Percentiles rank a stretch among this genome's conserved stretches.
phyloP scores from a whole-genome alignment of 2,888 invertebrate species.

The Mechanitis messenoides region DNA sequence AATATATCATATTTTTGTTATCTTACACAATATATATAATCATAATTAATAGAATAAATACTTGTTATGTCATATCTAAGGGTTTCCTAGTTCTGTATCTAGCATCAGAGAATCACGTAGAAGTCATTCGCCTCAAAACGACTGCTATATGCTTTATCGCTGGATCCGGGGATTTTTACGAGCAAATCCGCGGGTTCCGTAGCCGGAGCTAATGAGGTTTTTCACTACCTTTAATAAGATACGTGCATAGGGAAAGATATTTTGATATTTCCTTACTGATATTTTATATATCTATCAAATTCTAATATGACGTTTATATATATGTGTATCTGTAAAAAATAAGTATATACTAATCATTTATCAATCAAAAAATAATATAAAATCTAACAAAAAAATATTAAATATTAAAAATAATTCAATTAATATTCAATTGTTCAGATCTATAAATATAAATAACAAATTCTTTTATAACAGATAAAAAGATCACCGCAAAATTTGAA shows the following conservation, averaged over 20 bases:
- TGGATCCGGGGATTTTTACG: conserved; percentile 60
- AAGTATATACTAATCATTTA: too few relatives aligned
- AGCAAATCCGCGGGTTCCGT: conserved; percentile 46
- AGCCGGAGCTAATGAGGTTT: conserved; percentile 35
- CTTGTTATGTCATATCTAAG: conserved; percentile 23
- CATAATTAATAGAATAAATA: background rate
- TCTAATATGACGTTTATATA: too few relatives aligned
- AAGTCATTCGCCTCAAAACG: conserved; percentile 52
- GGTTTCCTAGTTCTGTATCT: conserved; percentile 19
- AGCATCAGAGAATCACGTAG: conserved; percentile 54
- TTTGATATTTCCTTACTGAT: conserved; percentile 9
- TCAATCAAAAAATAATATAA: too few relatives aligned
- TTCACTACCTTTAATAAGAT: conserved; percentile 32
- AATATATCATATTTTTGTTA: background rate
- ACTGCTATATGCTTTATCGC: conserved; percentile 55
- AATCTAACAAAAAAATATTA: background rate
- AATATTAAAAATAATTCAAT: background rate
- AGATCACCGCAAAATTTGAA: conserved; percentile 27
- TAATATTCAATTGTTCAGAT: background rate
- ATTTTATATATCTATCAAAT: background rate
- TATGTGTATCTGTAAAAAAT: too few relatives aligned
- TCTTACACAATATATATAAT: background rate
- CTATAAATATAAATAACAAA: background rate
- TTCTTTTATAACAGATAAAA: background rate
- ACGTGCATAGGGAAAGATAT: conserved; percentile 24